These are phyloP conservation scores for Macrosteles quadrilineatus DNA, from an alignment of 1,140 invertebrate species.

Conservation along the genomic window DNA sequence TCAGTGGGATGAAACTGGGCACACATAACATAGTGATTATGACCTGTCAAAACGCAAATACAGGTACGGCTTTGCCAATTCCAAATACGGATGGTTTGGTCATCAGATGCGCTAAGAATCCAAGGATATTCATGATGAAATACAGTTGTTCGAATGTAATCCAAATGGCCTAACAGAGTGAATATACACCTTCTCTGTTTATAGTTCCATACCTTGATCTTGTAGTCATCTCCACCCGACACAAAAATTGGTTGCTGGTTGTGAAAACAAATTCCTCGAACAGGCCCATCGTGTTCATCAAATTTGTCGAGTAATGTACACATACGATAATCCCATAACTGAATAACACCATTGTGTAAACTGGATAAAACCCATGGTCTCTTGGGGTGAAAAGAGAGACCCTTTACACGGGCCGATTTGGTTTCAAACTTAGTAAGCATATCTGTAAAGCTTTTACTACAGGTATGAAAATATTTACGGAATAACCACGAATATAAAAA, in stretches of 20 bases:
- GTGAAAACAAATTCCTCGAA: slow-evolving; percentile 97
- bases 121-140: slow-evolving; percentile 99
- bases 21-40: slow-evolving; percentile 99
- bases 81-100: slow-evolving; percentile 99
- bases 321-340: slow-evolving; percentile 99
- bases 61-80: slow-evolving; percentile 99
- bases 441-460: no score
- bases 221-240: slow-evolving; percentile 84
- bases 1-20: slow-evolving; percentile 97
- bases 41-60: slow-evolving; percentile 93
- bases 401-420: slow-evolving; percentile 97
- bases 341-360: slow-evolving; percentile 98
- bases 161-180: slow-evolving; percentile 95
- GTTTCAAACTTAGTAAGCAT: slow-evolving; percentile 99
- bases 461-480: no score
- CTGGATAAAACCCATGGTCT: slow-evolving; percentile 96
- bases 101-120: slow-evolving; percentile 97
- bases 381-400: slow-evolving; percentile 97
- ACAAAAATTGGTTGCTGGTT: slow-evolving; percentile 98
- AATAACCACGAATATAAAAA: no score
- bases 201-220: slow-evolving; percentile 95
- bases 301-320: slow-evolving; percentile 98
- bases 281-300: slow-evolving; percentile 99
- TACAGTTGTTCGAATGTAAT: slow-evolving; percentile 96
- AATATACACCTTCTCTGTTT: slow-evolving; percentile 97